Percentiles rank a stretch among this genome's conserved stretches.
phyloP scores from a whole-genome alignment of 2,888 invertebrate genomes.

The Oegoconia quadripuncta region DNA sequence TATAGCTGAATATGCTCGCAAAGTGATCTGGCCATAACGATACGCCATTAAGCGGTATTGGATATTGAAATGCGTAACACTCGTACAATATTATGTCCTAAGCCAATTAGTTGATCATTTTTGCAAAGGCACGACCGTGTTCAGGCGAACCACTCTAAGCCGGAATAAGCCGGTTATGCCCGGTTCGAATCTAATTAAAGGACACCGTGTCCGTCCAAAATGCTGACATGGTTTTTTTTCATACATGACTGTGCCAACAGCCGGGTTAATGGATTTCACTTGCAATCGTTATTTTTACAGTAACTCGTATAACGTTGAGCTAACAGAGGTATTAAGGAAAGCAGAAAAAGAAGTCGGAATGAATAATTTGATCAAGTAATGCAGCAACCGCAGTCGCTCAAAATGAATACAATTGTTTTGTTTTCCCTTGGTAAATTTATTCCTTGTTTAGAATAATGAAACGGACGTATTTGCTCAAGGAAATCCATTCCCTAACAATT shows the following conservation, averaged over 20 bases:
- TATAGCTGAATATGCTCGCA: slow-evolving; percentile 1
- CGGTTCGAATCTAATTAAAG: slow-evolving; percentile 76
- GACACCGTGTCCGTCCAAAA: slow-evolving; percentile 65
- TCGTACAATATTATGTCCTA: slow-evolving; percentile 60
- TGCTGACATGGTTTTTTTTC: slow-evolving; percentile 66
- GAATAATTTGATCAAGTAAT: slow-evolving; percentile 71
- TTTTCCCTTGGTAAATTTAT: slow-evolving; percentile 72
- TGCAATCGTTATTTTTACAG: slow-evolving; percentile 31
- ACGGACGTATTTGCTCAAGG: slow-evolving; percentile 65
- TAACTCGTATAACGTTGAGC: slow-evolving; percentile 18
- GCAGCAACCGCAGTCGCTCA: slow-evolving; percentile 66
- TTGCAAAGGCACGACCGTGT: slow-evolving; percentile 64
- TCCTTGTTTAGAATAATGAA: slow-evolving; percentile 75
- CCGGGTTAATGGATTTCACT: slow-evolving; percentile 59
- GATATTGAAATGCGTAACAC: slow-evolving; percentile 67
- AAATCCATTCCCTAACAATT: slow-evolving; percentile 73
- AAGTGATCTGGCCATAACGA: slow-evolving; percentile 40
- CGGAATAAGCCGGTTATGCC: slow-evolving; percentile 73
- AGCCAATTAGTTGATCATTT: slow-evolving; percentile 77
- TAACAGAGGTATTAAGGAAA: slow-evolving; percentile 24
- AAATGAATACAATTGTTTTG: slow-evolving; percentile 75
- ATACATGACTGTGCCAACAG: slow-evolving; percentile 48
- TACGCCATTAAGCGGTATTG: slow-evolving; percentile 59
- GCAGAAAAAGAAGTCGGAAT: slow-evolving; percentile 45
- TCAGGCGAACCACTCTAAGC: slow-evolving; percentile 62